These are phyloP conservation scores for Mola mola DNA, from an alignment of 2,113 vertebrate species.

Conservation along the genomic window DNA sequence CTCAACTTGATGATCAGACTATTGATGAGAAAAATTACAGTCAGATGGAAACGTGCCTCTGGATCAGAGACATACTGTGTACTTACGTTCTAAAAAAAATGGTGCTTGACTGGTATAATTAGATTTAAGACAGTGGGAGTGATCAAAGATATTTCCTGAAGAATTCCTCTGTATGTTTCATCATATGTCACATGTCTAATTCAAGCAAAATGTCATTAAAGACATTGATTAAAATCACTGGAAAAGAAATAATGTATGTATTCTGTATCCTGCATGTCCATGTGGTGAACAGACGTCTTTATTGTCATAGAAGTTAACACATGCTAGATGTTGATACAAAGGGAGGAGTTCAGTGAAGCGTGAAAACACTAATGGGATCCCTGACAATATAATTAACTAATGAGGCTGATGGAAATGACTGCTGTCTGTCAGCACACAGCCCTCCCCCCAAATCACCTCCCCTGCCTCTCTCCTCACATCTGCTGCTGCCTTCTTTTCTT, in stretches of 20 bases:
- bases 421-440: slow-evolving; percentile 43
- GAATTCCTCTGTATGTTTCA: no score
- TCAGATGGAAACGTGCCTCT: no score
- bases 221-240: neutral
- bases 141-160: no score
- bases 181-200: no score
- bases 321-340: slow-evolving; percentile 48
- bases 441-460: neutral
- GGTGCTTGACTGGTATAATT: no score
- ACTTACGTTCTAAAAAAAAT: no score
- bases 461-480: slow-evolving; percentile 30
- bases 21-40: no score
- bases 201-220: no score
- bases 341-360: slow-evolving; percentile 63
- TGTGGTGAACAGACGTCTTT: slow-evolving; percentile 1
- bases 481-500: slow-evolving; percentile 32
- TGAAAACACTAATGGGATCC: slow-evolving; percentile 65
- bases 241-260: neutral
- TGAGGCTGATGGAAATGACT: slow-evolving; percentile 52
- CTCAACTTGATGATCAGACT: no score
- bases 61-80: no score
- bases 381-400: slow-evolving; percentile 68
- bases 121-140: no score
- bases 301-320: slow-evolving; percentile 16
- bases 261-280: neutral